Percentiles rank a stretch among this genome's conserved stretches.
Conservation (phyloP, 2,113 vertebrate genomes). For the Lasiurus cinereus region DNA sequence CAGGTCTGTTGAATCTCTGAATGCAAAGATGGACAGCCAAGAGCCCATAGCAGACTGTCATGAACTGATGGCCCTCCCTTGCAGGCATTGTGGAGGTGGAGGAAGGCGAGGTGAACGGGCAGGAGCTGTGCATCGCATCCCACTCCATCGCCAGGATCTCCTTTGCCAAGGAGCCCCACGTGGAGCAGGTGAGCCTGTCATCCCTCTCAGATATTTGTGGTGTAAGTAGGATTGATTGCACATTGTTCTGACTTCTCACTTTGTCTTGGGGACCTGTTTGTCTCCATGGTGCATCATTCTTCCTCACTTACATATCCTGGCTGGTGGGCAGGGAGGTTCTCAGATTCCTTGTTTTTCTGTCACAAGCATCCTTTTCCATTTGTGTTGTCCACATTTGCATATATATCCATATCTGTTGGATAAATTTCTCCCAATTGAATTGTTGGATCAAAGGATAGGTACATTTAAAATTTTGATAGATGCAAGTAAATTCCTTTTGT, state of each 20-base stretch:
- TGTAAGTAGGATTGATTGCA: background rate
- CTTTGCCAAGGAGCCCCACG: slow-evolving; percentile 94
- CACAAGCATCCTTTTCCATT: background rate
- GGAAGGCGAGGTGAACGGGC: slow-evolving; percentile 94
- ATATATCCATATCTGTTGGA: rapidly evolving
- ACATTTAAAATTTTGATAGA: background rate
- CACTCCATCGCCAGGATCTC: slow-evolving; percentile 93
- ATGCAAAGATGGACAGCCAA: rapidly evolving
- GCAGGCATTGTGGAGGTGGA: slow-evolving; percentile 97
- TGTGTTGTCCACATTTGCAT: background rate
- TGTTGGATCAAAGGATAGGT: background rate
- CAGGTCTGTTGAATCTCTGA: rapidly evolving
- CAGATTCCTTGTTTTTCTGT: background rate
- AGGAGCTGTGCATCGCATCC: slow-evolving; percentile 92
- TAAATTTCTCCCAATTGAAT: background rate
- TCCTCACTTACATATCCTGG: background rate
- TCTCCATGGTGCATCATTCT: background rate
- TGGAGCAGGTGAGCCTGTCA: slow-evolving; percentile 92
- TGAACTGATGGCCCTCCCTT: background rate
- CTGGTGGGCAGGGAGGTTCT: too few species aligned
- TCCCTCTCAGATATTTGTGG: background rate
- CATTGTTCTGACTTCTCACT: background rate
- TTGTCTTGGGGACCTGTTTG: background rate
- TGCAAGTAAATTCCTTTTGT: background rate
- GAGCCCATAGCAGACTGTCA: rapidly evolving